phyloP scores from a whole-genome alignment of 1,140 invertebrate species.

The Rhyacophila brunnea region DNA sequence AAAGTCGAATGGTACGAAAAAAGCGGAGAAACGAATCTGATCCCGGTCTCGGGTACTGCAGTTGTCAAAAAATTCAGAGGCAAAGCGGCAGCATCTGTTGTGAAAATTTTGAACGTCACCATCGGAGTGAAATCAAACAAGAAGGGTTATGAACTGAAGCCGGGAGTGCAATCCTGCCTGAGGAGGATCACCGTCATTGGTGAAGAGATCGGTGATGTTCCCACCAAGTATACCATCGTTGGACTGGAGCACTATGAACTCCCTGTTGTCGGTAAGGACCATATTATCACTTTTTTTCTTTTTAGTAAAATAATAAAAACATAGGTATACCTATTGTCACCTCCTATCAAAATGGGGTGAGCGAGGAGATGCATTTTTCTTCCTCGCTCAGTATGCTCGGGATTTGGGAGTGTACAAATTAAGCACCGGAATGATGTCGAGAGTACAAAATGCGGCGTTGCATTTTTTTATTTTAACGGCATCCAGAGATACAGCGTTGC shows the following conservation, averaged over 20 bases:
- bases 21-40: conserved; percentile 56
- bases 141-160: conserved; percentile 60
- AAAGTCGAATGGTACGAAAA: conserved; percentile 68
- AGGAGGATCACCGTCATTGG: conserved; percentile 62
- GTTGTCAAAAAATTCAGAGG: conserved; percentile 53
- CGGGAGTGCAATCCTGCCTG: conserved; percentile 61
- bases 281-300: background rate
- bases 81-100: conserved; percentile 49
- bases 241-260: conserved; percentile 69
- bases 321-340: no score
- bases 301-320: no score
- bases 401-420: no score
- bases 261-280: conserved; percentile 67
- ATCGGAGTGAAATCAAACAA: conserved; percentile 58
- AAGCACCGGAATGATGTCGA: no score
- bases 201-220: conserved; percentile 61
- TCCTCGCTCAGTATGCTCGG: no score
- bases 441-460: no score
- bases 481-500: no score
- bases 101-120: conserved; percentile 58
- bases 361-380: no score
- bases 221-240: conserved; percentile 65
- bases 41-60: conserved; percentile 59
- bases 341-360: no score
- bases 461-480: no score